Base-by-base conservation (phyloP, 2,113 vertebrate genomes). In the Nicator chloris region DNA sequence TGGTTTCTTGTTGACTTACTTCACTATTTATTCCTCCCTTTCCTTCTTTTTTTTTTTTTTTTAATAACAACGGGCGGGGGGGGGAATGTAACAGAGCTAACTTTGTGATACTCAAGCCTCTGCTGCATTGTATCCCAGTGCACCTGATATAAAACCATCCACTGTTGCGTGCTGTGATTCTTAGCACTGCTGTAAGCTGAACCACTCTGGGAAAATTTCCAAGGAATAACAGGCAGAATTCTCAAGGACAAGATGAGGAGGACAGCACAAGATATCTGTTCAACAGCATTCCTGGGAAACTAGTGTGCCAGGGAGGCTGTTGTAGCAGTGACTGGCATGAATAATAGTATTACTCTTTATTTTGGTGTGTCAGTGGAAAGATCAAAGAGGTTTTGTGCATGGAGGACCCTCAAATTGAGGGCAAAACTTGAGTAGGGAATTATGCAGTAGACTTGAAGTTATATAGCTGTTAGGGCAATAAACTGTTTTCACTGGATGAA, bases 191-290 rank as follows among this genome's bases (percentile, higher is more conserved):
- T 81, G 90, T 86, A 72, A 94, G 39, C 76, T 93, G 88, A 93
- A 80, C 90, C 7, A 20, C 79, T 61, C 92, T 59, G 79, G 96
- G 95, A 94, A 88, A 56, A 51, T 50, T 88, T 96, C 94, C 94
- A 93, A 90, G 68, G 75, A 88, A 82, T 65, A 96, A 90, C 26
- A 68, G 56, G 47, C 8, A 6, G 76, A 83, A 90, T 88, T 88
- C 63, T 94, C 82, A 95, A 96, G 96, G 96, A 63, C 94, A 23
- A 70, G 76, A 61, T 0, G 22, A 92, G 75, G 59, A 94, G 60
- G 75, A 42, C 18, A 54, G 51, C 12, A 12, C 47, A 63, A 86
- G 90, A 23, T 95, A 61, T 88, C 60, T 65, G 70, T 60, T 75
- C 63, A 80, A 17, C 54, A 82, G 63, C 47, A 77, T 70, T 69